Conservation (phyloP, 2,888 invertebrate genomes). For the Drosophila suboccidentalis region DNA sequence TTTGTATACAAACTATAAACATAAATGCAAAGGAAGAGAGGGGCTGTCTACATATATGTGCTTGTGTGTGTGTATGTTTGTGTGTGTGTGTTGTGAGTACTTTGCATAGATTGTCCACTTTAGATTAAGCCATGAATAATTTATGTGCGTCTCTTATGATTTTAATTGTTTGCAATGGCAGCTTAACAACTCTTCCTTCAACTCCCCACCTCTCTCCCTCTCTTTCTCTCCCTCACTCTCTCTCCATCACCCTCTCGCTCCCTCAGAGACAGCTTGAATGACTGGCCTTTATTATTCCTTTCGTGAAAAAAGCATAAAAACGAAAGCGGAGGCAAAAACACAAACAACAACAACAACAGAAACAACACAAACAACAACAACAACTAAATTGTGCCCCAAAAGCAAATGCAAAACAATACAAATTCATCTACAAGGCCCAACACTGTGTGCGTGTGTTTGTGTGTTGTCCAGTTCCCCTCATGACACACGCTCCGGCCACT, state of each 20-base stretch:
- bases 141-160: slow-evolving; percentile 85
- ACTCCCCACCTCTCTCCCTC: slow-evolving; percentile 2
- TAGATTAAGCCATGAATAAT: slow-evolving; percentile 85
- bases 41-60: slow-evolving; percentile 12
- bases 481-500: slow-evolving; percentile 46
- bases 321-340: slow-evolving; percentile 66
- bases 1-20: slow-evolving; percentile 8
- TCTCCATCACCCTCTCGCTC: not conserved
- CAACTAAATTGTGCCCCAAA: slow-evolving; percentile 79
- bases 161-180: slow-evolving; percentile 85
- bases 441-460: slow-evolving; percentile 28
- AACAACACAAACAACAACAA: slow-evolving; percentile 34
- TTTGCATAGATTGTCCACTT: slow-evolving; percentile 85
- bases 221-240: not conserved
- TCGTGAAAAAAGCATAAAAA: slow-evolving; percentile 58
- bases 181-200: slow-evolving; percentile 75
- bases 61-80: slow-evolving; percentile 38
- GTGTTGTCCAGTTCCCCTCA: slow-evolving; percentile 43
- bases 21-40: slow-evolving; percentile 8
- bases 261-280: slow-evolving; percentile 18
- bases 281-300: slow-evolving; percentile 68
- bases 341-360: slow-evolving; percentile 57
- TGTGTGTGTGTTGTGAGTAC: slow-evolving; percentile 50
- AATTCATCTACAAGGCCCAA: slow-evolving; percentile 72
- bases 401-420: slow-evolving; percentile 82